Percentiles rank a stretch among this genome's conserved stretches.
phyloP scores from a whole-genome alignment of 2,888 invertebrate species.

The Steinernema carpocapsae region DNA sequence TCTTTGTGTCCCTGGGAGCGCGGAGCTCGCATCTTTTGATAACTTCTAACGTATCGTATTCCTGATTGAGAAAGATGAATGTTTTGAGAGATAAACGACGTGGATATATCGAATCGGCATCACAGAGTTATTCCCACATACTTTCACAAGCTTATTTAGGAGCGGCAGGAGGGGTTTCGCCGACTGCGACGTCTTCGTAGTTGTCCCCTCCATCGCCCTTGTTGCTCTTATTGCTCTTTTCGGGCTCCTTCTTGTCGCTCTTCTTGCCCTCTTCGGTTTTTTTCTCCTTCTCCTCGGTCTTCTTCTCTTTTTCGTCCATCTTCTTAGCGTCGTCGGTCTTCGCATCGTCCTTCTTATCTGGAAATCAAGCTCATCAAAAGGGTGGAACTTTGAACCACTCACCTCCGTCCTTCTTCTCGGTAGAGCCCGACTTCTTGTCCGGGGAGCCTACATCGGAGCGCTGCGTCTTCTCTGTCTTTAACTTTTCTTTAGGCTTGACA shows the following conservation, averaged over 20 bases:
- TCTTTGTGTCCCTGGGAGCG: neutral
- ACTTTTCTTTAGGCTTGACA: too few relatives aligned
- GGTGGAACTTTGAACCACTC: neutral
- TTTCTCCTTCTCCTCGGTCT: constrained; percentile 7
- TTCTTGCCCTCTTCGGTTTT: neutral
- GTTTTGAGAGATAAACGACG: neutral
- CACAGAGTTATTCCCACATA: neutral
- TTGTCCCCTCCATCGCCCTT: constrained; percentile 17
- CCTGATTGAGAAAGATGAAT: neutral
- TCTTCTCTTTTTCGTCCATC: constrained; percentile 28
- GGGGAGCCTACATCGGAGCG: neutral
- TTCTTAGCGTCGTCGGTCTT: constrained; percentile 20
- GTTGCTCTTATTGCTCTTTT: neutral
- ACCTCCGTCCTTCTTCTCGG: neutral
- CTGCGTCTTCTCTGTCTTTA: too few relatives aligned
- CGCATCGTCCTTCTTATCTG: neutral
- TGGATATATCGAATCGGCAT: neutral
- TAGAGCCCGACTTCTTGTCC: neutral
- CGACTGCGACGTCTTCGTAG: constrained; percentile 10
- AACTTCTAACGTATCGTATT: neutral
- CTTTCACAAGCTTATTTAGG: neutral
- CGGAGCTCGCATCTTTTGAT: neutral
- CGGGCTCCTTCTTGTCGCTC: constrained; percentile 3
- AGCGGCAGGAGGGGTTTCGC: neutral
- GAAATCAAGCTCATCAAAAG: neutral